Conservation (phyloP, 2,113 vertebrate species). For the Lichenostomus cassidix region DNA sequence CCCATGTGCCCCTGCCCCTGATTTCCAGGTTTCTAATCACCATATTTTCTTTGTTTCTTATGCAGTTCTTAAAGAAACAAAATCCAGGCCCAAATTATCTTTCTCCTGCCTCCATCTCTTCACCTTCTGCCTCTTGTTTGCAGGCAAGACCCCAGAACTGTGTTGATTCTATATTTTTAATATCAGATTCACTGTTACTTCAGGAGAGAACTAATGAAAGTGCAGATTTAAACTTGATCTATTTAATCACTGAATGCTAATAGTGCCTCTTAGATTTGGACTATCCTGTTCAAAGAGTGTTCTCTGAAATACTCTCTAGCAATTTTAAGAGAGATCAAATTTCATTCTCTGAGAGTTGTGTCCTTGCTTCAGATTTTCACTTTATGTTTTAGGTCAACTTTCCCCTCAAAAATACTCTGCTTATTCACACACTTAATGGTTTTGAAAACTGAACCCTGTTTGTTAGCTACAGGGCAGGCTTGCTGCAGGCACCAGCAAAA, state of each 20-base stretch:
- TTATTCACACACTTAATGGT: background rate
- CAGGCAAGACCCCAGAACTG: background rate
- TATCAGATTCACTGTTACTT: background rate
- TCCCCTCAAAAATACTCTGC: background rate
- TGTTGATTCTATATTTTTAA: background rate
- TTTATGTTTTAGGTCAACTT: background rate
- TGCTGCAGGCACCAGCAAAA: background rate
- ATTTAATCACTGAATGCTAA: background rate
- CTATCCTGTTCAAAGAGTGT: background rate
- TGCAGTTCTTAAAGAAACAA: background rate
- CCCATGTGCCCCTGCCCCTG: rapidly evolving
- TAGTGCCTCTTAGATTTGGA: background rate
- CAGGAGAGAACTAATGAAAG: background rate
- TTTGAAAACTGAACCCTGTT: background rate
- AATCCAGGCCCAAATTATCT: background rate
- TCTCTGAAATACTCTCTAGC: background rate
- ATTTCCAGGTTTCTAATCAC: background rate
- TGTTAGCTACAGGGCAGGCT: background rate
- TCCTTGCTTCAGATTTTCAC: background rate
- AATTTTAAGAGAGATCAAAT: background rate
- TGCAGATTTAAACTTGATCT: background rate
- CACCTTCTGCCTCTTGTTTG: background rate
- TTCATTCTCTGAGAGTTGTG: background rate
- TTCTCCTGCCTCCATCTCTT: background rate
- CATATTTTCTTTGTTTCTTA: background rate